Percentiles rank a stretch among this genome's conserved stretches.
phyloP scores from a whole-genome alignment of 2,113 vertebrate genomes.

The Microcebus jonahi region DNA sequence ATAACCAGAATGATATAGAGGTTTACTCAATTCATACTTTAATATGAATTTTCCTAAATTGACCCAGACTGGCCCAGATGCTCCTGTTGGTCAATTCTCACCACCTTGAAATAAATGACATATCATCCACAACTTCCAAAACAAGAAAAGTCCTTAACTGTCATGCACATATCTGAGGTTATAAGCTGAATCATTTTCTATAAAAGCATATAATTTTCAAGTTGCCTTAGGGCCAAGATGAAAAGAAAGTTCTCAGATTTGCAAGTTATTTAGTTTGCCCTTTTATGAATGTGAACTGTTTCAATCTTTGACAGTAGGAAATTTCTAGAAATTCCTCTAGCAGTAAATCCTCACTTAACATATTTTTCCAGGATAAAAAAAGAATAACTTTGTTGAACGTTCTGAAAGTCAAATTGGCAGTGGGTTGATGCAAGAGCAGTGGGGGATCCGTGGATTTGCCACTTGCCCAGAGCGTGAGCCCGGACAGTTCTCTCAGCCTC shows the following conservation, averaged over 20 bases:
- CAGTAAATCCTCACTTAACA: not conserved
- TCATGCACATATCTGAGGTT: slow-evolving; percentile 24
- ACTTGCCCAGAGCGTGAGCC: not conserved
- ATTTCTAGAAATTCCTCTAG: slow-evolving; percentile 35
- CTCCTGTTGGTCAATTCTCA: slow-evolving; percentile 10
- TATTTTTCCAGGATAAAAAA: not conserved
- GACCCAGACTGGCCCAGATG: not conserved
- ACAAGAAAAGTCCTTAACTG: not conserved
- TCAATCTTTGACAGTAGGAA: slow-evolving; percentile 3
- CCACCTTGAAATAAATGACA: not conserved
- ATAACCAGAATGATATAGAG: not conserved
- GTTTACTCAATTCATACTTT: slow-evolving; percentile 32
- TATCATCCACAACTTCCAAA: slow-evolving; percentile 24
- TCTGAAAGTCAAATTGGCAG: not conserved
- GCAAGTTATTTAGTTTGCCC: not conserved
- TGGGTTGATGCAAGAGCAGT: not conserved
- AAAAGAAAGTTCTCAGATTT: slow-evolving; percentile 9
- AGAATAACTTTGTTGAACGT: not conserved
- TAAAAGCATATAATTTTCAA: slow-evolving; percentile 53
- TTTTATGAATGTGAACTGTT: slow-evolving; percentile 20
- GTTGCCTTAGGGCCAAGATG: not conserved
- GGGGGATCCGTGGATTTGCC: not conserved
- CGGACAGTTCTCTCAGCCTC: not conserved
- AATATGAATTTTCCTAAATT: slow-evolving; percentile 36
- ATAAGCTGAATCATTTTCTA: slow-evolving; percentile 55